A percentile compares a stretch with the other conserved stretches of the same genome.
These are phyloP conservation scores for Drosophila testacea DNA, from an alignment of 2,888 invertebrate genomes.

Conservation along the genomic window DNA sequence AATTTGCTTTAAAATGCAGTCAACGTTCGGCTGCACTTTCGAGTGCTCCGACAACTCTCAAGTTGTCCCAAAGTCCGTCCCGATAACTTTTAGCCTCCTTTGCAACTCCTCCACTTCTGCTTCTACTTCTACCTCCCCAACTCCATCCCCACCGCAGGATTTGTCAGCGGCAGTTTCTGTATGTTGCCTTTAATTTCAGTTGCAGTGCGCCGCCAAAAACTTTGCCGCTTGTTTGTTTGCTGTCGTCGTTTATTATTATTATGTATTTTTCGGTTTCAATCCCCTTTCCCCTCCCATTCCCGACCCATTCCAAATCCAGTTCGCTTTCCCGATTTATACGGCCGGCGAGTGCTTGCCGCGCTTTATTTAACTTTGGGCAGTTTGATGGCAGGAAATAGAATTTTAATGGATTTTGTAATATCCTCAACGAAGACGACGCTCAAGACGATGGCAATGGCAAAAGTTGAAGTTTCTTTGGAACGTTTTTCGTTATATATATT, in stretches of 20 bases:
- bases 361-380: conserved; percentile 80
- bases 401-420: conserved; percentile 80
- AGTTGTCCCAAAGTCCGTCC: conserved; percentile 41
- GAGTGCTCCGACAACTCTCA: conserved; percentile 51
- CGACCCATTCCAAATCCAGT: conserved; percentile 1
- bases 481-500: conserved; percentile 9
- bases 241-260: conserved; percentile 78
- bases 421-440: conserved; percentile 49
- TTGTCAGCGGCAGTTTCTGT: conserved; percentile 54
- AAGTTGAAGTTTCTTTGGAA: conserved; percentile 55
- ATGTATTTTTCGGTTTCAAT: conserved; percentile 64
- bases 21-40: conserved; percentile 62
- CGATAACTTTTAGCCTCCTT: conserved; percentile 23
- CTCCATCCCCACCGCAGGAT: conserved; percentile 25
- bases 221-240: conserved; percentile 72
- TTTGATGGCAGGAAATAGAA: conserved; percentile 80
- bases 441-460: conserved; percentile 21
- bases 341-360: conserved; percentile 54
- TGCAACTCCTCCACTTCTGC: neutral
- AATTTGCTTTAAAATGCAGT: conserved; percentile 64
- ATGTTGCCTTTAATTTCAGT: conserved; percentile 53
- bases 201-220: conserved; percentile 50
- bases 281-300: neutral
- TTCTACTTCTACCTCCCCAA: neutral
- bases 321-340: conserved; percentile 40